Evolutionary conservation across 2,113 vertebrate genomes (phyloP).

Genomic region (Erythrocercus mccallii): DNA sequence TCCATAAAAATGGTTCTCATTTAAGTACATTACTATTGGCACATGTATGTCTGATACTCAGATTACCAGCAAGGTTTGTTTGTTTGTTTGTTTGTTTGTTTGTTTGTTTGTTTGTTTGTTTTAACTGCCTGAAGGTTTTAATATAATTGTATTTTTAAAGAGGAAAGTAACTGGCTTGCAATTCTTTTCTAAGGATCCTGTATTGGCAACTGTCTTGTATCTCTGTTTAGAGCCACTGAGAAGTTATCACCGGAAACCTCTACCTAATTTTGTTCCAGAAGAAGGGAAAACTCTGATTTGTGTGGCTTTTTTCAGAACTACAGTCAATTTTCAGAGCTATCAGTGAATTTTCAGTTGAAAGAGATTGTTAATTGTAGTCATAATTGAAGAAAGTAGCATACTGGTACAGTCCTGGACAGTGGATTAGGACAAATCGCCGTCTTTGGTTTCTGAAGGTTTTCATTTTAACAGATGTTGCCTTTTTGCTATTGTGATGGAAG

Average conservation of each 20-base stretch:
- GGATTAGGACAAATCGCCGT: neutral
- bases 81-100: neutral
- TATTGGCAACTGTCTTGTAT: neutral
- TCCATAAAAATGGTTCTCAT: neutral
- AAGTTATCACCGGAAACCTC: neutral
- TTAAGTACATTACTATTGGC: neutral
- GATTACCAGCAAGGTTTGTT: neutral
- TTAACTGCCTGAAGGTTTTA: neutral
- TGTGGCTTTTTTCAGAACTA: neutral
- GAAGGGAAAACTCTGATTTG: neutral
- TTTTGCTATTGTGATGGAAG: neutral
- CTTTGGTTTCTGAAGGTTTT: neutral
- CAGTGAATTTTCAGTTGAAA: neutral
- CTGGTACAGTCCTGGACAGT: neutral
- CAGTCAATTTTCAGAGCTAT: neutral
- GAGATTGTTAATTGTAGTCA: neutral
- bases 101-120: neutral
- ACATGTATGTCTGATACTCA: neutral
- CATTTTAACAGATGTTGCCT: neutral
- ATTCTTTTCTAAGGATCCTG: neutral
- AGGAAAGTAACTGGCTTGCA: neutral
- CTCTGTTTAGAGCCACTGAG: neutral
- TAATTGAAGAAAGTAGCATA: neutral
- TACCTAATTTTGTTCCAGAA: neutral
- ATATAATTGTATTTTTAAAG: neutral